phyloP scores from a whole-genome alignment of 2,888 invertebrate species.

The Pachliopta kotzebuea region DNA sequence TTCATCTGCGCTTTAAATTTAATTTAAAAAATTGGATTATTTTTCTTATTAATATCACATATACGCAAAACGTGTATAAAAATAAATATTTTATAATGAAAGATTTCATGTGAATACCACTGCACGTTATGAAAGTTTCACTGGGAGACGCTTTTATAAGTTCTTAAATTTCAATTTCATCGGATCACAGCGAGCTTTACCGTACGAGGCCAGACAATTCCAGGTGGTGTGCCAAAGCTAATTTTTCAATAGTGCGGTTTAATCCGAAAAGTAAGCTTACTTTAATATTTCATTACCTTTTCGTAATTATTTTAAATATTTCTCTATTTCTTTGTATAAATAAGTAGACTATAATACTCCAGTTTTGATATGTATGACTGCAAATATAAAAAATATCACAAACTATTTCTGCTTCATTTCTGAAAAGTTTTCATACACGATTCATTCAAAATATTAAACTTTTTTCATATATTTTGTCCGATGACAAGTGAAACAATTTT shows the following conservation, averaged over 20 bases:
- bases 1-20: too few species aligned
- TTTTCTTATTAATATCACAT: too few species aligned
- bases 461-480: neutral
- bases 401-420: neutral
- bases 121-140: slow-evolving; percentile 37
- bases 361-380: too few species aligned
- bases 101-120: slow-evolving; percentile 7
- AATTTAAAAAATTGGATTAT: too few species aligned
- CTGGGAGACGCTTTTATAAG: slow-evolving; percentile 49
- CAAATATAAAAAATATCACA: neutral
- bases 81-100: neutral
- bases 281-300: slow-evolving; percentile 7
- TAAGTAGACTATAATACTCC: too few species aligned
- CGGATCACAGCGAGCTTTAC: slow-evolving; percentile 53
- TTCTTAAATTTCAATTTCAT: slow-evolving; percentile 72
- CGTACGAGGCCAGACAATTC: slow-evolving; percentile 46
- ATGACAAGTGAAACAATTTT: neutral
- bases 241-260: slow-evolving; percentile 40
- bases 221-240: slow-evolving; percentile 43
- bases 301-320: neutral
- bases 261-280: slow-evolving; percentile 20
- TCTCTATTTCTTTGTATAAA: too few species aligned
- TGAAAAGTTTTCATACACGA: neutral
- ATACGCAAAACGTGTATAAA: neutral
- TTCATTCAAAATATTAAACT: too few species aligned